Evolutionary conservation across 2,113 vertebrate genomes (phyloP).

Genomic region (Aythya baeri): DNA sequence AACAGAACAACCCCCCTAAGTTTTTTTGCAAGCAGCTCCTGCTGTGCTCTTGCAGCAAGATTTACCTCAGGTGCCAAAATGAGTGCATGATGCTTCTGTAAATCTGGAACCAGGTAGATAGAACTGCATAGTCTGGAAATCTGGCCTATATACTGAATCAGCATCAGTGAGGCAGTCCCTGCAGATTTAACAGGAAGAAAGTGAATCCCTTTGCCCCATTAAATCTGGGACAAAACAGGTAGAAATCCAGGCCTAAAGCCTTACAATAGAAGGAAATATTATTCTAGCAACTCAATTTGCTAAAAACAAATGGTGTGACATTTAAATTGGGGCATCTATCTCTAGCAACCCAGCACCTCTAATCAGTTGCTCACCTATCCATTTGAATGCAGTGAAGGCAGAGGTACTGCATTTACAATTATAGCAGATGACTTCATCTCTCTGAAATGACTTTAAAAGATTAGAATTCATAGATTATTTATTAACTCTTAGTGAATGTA

Average conservation of each 20-base stretch:
- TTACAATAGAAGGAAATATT: constrained; percentile 71
- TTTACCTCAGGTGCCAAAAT: not conserved
- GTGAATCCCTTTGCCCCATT: not conserved
- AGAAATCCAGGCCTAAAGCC: constrained; percentile 46
- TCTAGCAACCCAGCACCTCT: constrained; percentile 54
- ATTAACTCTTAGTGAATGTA: constrained; percentile 75
- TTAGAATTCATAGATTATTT: constrained; percentile 81
- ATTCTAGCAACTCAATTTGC: constrained; percentile 64
- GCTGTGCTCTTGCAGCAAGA: not conserved
- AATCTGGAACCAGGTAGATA: not conserved
- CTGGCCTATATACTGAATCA: not conserved
- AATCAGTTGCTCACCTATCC: constrained; percentile 68
- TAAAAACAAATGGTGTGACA: constrained; percentile 65
- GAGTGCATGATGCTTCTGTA: not conserved
- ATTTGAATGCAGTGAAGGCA: constrained; percentile 60
- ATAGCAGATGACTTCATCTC: constrained; percentile 73
- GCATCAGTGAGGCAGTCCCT: not conserved
- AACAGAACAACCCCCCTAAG: not conserved
- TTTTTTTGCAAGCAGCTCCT: not conserved
- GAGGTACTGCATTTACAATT: constrained; percentile 68
- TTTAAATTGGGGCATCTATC: constrained; percentile 69
- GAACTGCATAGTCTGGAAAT: not conserved
- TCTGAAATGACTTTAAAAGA: constrained; percentile 79
- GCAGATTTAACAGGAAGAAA: not conserved
- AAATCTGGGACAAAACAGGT: constrained; percentile 2